These are phyloP conservation scores for Callyntrura sp. DNA, from an alignment of 2,888 invertebrate species.

Conservation along the genomic window DNA sequence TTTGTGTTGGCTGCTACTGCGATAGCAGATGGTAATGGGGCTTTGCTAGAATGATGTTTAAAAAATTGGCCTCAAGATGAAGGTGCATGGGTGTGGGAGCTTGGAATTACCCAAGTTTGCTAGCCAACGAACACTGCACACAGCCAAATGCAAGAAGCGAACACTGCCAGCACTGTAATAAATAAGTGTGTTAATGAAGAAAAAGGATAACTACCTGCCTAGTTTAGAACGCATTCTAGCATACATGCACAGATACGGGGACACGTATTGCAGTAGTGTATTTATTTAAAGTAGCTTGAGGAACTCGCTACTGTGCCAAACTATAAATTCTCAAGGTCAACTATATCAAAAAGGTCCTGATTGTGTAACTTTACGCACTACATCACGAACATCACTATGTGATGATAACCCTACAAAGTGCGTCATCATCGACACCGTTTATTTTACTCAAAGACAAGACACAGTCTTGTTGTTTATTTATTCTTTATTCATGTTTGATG, in stretches of 20 bases:
- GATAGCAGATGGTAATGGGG: neutral
- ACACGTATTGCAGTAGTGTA: neutral
- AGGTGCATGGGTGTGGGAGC: neutral
- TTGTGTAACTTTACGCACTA: conserved; percentile 43
- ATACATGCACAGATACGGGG: neutral
- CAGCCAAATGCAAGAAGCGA: no score
- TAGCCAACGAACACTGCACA: neutral
- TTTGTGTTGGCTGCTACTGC: neutral
- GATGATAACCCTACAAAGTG: no score
- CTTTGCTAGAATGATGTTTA: no score
- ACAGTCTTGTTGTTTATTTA: neutral
- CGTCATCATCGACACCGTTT: conserved; percentile 40
- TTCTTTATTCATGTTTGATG: neutral
- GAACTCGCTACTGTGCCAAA: conserved; percentile 25
- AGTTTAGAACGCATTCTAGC: neutral
- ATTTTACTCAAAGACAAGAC: neutral
- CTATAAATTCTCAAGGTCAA: conserved; percentile 46
- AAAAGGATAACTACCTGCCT: neutral
- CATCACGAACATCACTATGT: neutral
- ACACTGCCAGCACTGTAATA: no score
- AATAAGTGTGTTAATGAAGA: neutral
- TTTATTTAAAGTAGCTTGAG: no score
- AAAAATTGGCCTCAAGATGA: no score
- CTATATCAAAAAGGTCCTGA: neutral
- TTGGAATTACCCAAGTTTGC: neutral